phyloP scores from a whole-genome alignment of 2,113 vertebrate species.

The Panthera leo region DNA sequence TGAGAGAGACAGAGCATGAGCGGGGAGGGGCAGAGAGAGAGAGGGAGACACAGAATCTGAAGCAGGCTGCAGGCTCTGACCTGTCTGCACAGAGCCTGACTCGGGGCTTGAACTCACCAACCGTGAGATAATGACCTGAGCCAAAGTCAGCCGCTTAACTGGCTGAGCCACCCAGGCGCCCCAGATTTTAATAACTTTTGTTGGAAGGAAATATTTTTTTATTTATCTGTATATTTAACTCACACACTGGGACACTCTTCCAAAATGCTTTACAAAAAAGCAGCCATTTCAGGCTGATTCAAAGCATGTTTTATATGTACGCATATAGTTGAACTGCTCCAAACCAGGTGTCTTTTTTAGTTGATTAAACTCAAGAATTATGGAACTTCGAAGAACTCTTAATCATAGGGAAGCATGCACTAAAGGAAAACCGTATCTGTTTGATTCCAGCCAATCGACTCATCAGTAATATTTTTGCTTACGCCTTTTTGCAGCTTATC shows the following conservation, averaged over 20 bases:
- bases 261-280: background rate
- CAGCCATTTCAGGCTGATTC: background rate
- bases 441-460: background rate
- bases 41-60: too few species aligned
- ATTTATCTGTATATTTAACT: slow-evolving; percentile 38
- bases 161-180: too few species aligned
- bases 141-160: too few species aligned
- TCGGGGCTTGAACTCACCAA: too few species aligned
- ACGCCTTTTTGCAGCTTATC: background rate
- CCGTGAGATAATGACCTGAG: too few species aligned
- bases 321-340: background rate
- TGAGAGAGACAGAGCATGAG: too few species aligned
- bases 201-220: slow-evolving; percentile 3
- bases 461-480: background rate
- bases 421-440: background rate
- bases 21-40: too few species aligned
- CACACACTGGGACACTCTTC: background rate
- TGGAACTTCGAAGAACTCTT: slow-evolving; percentile 31
- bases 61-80: too few species aligned
- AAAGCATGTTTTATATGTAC: background rate
- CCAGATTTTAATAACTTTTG: background rate
- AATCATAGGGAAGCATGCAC: background rate
- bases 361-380: slow-evolving; percentile 38
- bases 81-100: too few species aligned
- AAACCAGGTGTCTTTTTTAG: background rate